Conservation (phyloP, 2,113 vertebrate genomes). For the Conger conger region DNA sequence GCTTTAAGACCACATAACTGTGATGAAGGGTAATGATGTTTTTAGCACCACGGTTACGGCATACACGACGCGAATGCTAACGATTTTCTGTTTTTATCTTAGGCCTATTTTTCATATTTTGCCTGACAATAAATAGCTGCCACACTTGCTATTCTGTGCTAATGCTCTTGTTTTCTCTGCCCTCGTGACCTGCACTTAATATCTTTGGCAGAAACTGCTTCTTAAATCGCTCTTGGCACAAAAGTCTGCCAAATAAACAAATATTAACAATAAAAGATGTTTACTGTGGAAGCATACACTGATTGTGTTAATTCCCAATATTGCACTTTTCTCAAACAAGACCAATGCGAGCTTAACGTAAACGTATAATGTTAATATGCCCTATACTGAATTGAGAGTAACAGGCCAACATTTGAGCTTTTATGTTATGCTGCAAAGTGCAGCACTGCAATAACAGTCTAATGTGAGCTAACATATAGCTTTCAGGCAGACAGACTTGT, state of each 20-base stretch:
- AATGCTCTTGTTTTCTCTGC: not conserved
- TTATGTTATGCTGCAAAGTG: not conserved
- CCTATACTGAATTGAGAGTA: not conserved
- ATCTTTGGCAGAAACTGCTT: not conserved
- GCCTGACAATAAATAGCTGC: not conserved
- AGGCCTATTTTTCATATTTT: not conserved
- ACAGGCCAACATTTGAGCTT: not conserved
- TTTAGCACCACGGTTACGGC: not conserved
- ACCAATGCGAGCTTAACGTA: not conserved
- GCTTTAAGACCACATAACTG: slow-evolving; percentile 34
- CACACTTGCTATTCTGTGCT: not conserved
- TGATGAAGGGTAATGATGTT: not conserved
- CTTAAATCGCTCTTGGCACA: not conserved
- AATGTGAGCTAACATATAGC: no score
- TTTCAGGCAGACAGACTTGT: no score
- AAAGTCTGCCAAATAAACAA: not conserved
- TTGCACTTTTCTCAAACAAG: not conserved
- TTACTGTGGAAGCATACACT: not conserved
- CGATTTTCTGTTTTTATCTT: not conserved
- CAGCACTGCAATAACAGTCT: no score
- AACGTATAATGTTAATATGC: not conserved
- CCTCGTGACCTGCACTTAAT: not conserved
- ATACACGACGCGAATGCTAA: not conserved
- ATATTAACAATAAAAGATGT: not conserved
- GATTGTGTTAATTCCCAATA: not conserved